Conservation (phyloP, 2,113 vertebrate species). For the Octodon degus region DNA sequence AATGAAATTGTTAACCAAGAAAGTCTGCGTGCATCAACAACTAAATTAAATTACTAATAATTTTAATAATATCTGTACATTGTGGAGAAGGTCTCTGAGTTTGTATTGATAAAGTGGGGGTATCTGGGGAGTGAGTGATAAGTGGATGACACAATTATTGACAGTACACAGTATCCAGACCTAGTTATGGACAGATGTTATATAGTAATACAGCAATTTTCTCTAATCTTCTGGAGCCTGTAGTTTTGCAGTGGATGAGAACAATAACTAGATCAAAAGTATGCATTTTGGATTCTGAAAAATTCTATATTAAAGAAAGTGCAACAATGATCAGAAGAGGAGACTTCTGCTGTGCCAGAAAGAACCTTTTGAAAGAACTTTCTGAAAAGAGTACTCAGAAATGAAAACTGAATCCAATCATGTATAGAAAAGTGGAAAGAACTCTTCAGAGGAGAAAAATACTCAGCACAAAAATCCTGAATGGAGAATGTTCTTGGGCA, state of each 20-base stretch:
- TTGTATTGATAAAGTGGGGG: not conserved
- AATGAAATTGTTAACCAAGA: not conserved
- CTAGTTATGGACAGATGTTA: not conserved
- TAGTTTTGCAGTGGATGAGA: not conserved
- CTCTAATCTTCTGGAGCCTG: not conserved
- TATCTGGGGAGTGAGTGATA: not conserved
- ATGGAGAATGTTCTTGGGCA: not conserved
- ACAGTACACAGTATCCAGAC: not conserved
- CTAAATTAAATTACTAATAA: conserved; percentile 9
- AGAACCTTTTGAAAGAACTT: not conserved
- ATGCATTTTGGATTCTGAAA: not conserved
- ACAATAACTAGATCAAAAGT: not conserved
- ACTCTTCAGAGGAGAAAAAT: not conserved
- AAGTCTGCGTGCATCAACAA: not conserved
- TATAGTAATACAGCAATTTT: not conserved
- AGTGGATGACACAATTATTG: not conserved
- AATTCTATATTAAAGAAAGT: conserved; percentile 13
- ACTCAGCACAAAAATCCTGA: not conserved
- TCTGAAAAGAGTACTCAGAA: not conserved
- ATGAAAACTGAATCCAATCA: not conserved
- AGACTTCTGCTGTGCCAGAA: not conserved
- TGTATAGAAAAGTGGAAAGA: not conserved
- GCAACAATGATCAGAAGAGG: not conserved
- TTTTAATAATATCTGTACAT: not conserved
- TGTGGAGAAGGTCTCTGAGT: not conserved